Conservation (phyloP, 2,797 vertebrate species). For the Tamandua tetradactyla region DNA sequence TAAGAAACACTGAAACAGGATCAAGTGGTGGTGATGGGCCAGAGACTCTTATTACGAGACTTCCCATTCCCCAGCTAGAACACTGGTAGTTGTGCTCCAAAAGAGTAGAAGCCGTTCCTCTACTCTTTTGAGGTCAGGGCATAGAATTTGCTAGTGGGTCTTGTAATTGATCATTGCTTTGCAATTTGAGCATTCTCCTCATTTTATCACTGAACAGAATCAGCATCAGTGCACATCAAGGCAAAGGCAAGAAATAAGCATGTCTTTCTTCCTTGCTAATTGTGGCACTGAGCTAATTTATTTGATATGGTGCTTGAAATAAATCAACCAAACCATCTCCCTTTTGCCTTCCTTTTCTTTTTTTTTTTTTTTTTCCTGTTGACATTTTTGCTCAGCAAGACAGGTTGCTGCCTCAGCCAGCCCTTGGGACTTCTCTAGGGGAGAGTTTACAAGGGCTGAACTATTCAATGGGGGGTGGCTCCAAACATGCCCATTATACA, state of each 20-base stretch:
- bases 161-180: background rate
- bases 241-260: background rate
- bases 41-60: background rate
- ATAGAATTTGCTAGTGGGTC: background rate
- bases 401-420: conserved; percentile 65
- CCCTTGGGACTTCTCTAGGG: conserved; percentile 69
- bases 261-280: conserved; percentile 65
- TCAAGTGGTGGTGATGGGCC: rapidly evolving
- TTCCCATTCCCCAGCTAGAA: background rate
- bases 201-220: background rate
- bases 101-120: background rate
- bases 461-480: conserved; percentile 47
- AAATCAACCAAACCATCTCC: conserved; percentile 60
- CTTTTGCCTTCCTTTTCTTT: conserved; percentile 38
- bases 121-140: no score
- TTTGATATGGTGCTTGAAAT: conserved; percentile 73
- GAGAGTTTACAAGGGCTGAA: conserved; percentile 72
- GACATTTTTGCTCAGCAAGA: conserved; percentile 78
- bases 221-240: background rate
- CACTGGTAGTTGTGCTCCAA: no score
- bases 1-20: background rate
- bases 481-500: conserved; percentile 48
- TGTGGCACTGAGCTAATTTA: conserved; percentile 75
- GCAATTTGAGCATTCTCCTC: background rate
- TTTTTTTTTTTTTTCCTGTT: conserved; percentile 12